These are phyloP conservation scores for Phortica okadai DNA, from an alignment of 2,888 invertebrate genomes.

Conservation along the genomic window DNA sequence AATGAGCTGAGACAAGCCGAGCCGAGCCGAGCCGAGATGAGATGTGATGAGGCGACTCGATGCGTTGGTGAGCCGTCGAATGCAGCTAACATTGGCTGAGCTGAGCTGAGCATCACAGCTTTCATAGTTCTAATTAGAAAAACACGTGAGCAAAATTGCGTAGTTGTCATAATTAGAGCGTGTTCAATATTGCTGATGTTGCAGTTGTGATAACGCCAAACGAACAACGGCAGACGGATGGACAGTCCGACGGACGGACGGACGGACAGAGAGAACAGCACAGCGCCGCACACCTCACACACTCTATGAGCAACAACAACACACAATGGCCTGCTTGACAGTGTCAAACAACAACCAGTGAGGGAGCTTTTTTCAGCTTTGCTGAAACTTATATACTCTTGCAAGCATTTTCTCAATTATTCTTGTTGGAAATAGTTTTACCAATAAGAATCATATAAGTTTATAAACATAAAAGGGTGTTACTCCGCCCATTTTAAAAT, in stretches of 20 bases:
- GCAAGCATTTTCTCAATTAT: no score
- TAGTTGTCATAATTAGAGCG: constrained; percentile 69
- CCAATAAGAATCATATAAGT: no score
- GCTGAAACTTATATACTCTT: no score
- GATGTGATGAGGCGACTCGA: background rate
- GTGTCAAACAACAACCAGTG: no score
- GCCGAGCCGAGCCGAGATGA: background rate
- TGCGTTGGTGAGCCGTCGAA: background rate
- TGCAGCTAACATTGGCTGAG: background rate
- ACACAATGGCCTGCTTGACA: background rate
- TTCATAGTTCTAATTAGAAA: constrained; percentile 62
- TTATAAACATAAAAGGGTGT: no score
- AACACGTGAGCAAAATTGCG: constrained; percentile 64
- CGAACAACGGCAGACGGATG: no score
- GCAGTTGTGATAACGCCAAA: constrained; percentile 8
- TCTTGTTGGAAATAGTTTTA: no score
- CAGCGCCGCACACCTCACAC: background rate
- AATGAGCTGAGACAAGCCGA: background rate
- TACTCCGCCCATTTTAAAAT: no score
- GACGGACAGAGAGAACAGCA: no score
- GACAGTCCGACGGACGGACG: no score
- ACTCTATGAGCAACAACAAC: background rate
- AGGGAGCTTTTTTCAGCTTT: no score
- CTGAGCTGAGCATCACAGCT: background rate
- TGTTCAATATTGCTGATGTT: constrained; percentile 46